Percentiles rank a stretch among this genome's conserved stretches.
phyloP scores from a whole-genome alignment of 2,888 invertebrate genomes.

The Lasioglossum villosulum region DNA sequence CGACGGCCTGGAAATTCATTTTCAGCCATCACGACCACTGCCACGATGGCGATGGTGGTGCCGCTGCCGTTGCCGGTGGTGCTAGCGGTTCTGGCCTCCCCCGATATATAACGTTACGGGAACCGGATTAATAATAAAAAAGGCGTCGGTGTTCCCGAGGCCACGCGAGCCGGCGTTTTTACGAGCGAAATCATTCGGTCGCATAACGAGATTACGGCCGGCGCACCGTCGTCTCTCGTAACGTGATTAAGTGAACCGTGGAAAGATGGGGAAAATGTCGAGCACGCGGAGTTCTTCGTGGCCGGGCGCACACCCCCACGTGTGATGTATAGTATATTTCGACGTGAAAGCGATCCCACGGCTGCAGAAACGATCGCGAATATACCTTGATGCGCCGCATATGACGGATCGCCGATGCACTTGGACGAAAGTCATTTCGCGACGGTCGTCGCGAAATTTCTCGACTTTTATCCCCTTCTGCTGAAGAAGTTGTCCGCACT shows the following conservation, averaged over 20 bases:
- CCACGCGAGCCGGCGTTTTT: constrained; percentile 45
- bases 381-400: not conserved
- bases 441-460: not conserved
- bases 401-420: not conserved
- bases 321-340: not conserved
- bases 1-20: constrained; percentile 20
- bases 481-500: not conserved
- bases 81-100: not conserved
- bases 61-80: not conserved
- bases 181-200: constrained; percentile 54
- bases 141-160: constrained; percentile 28
- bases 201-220: constrained; percentile 55
- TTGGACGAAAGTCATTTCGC: not conserved
- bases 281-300: constrained; percentile 10
- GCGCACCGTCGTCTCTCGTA: constrained; percentile 37
- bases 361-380: not conserved
- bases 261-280: not conserved
- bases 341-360: constrained; percentile 7
- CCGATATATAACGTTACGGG: not conserved
- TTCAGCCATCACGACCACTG: constrained; percentile 23
- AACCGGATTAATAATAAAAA: constrained; percentile 60
- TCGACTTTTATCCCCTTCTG: not conserved
- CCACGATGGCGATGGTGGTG: not conserved
- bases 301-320: not conserved
- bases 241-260: constrained; percentile 55